Percentiles rank a stretch among this genome's conserved stretches.
Evolutionary conservation across 2,113 vertebrate genomes (phyloP).

Genomic region (Leptosomus discolor): DNA sequence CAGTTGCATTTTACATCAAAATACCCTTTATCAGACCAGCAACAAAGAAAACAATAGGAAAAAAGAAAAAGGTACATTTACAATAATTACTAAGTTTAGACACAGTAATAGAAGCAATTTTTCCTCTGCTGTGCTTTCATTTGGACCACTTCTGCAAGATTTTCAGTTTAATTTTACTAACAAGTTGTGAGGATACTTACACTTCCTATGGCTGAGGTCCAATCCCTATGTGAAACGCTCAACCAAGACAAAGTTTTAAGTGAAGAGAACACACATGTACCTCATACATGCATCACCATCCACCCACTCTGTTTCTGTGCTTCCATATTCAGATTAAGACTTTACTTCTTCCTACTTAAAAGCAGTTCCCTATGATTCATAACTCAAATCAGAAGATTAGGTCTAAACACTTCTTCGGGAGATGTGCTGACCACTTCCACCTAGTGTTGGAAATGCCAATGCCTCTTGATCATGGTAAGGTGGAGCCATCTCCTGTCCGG

Average conservation of each 20-base stretch:
- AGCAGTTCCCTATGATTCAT: background rate
- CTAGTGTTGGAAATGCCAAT: background rate
- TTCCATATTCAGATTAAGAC: background rate
- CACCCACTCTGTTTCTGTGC: background rate
- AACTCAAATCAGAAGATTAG: background rate
- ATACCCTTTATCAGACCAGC: background rate
- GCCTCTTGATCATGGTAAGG: constrained; percentile 22
- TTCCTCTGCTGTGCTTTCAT: background rate
- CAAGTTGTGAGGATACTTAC: background rate
- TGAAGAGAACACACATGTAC: background rate
- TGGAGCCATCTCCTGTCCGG: constrained; percentile 59
- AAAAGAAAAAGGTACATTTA: background rate
- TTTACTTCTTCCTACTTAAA: background rate
- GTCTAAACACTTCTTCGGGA: background rate
- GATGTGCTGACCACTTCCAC: background rate
- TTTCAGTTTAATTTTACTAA: background rate
- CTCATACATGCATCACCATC: background rate
- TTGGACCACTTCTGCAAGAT: background rate
- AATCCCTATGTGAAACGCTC: background rate
- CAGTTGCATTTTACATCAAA: background rate
- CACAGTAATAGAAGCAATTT: background rate
- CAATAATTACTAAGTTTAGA: background rate
- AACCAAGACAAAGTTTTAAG: background rate
- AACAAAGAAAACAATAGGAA: background rate
- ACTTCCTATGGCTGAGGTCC: background rate